Evolutionary conservation across 92 coral and sea anemone genomes (phyloP).

Genomic region (Plumapathes pennacea): DNA sequence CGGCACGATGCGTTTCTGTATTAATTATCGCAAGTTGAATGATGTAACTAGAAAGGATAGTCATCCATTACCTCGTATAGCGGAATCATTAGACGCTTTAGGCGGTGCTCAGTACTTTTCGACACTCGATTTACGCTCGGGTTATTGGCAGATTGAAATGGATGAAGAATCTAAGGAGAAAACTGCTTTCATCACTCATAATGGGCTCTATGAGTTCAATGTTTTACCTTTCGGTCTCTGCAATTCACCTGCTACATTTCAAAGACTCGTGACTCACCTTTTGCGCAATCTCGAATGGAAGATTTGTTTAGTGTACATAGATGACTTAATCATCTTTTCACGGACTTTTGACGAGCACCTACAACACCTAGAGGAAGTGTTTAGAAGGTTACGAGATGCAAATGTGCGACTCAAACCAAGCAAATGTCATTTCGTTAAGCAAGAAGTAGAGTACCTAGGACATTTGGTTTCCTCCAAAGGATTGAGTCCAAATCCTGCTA

Average conservation of each 20-base stretch:
- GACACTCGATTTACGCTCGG: conserved; percentile 51
- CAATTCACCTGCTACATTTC: conserved; percentile 59
- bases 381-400: conserved; percentile 10
- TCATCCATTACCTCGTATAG: conserved; percentile 46
- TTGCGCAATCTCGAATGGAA: conserved; percentile 36
- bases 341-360: conserved; percentile 20
- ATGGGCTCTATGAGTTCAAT: conserved; percentile 45
- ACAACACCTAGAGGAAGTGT: conserved; percentile 32
- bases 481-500: conserved; percentile 32
- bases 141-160: conserved; percentile 52
- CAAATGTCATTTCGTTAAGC: conserved; percentile 41
- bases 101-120: conserved; percentile 49
- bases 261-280: conserved; percentile 36
- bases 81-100: conserved; percentile 44
- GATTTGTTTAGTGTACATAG: conserved; percentile 33
- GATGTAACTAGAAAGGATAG: conserved; percentile 23
- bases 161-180: conserved; percentile 36
- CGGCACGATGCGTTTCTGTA: conserved; percentile 41
- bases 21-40: conserved; percentile 42
- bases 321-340: conserved; percentile 40
- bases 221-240: conserved; percentile 55
- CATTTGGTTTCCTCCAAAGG: conserved; percentile 48
- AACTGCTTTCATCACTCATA: conserved; percentile 55
- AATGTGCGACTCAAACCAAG: conserved; percentile 23
- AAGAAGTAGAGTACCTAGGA: conserved; percentile 45